phyloP scores from a whole-genome alignment of 1,140 invertebrate genomes.

The Achroia grisella region DNA sequence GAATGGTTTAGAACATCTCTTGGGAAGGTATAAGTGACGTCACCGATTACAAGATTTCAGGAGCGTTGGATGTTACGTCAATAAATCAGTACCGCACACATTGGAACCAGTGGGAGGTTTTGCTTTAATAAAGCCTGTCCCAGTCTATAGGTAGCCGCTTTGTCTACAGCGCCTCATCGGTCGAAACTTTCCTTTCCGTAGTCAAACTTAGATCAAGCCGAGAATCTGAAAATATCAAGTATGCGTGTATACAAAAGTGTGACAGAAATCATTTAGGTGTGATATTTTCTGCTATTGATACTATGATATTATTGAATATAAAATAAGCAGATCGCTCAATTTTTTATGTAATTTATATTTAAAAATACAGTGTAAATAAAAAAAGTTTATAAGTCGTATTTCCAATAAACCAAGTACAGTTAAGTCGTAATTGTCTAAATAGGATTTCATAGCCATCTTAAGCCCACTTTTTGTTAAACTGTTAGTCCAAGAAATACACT shows the following conservation, averaged over 20 bases:
- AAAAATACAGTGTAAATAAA: too few relatives aligned
- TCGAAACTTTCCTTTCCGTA: constrained; percentile 61
- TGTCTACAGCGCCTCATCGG: constrained; percentile 52
- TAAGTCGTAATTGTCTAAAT: too few relatives aligned
- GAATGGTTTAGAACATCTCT: too few relatives aligned
- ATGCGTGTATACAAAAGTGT: constrained; percentile 15
- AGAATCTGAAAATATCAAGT: constrained; percentile 21
- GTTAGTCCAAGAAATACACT: too few relatives aligned
- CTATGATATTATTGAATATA: too few relatives aligned
- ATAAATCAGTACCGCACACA: constrained; percentile 38
- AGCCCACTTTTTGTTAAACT: too few relatives aligned
- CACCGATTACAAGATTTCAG: constrained; percentile 4
- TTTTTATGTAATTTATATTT: too few relatives aligned
- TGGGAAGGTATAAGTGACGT: constrained; percentile 5
- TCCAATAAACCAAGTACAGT: too few relatives aligned
- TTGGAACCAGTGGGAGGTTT: constrained; percentile 19
- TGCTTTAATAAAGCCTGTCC: constrained; percentile 40
- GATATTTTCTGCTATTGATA: background rate
- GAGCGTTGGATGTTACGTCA: constrained; percentile 9
- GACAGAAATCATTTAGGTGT: constrained; percentile 24
- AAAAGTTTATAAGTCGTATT: too few relatives aligned
- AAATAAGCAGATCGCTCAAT: too few relatives aligned
- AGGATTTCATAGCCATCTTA: too few relatives aligned
- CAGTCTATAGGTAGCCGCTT: constrained; percentile 47
- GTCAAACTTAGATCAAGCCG: constrained; percentile 59